Percentiles rank a stretch among this genome's conserved stretches.
These are phyloP conservation scores for Oscheius sp. DNA, from an alignment of 2,888 invertebrate species.

Conservation along the genomic window DNA sequence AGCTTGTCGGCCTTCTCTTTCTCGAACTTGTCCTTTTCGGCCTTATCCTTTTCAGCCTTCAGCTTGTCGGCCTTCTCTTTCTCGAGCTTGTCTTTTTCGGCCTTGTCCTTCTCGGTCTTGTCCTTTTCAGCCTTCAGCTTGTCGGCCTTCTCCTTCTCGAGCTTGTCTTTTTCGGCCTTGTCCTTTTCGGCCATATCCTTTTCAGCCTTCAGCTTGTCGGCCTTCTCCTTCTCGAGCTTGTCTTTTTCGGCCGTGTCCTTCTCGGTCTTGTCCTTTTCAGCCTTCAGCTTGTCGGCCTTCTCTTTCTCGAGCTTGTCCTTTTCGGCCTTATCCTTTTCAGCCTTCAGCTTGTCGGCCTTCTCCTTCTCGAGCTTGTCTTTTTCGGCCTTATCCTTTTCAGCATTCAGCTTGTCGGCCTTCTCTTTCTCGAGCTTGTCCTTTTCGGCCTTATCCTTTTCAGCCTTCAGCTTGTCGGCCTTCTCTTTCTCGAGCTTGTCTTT, in stretches of 20 bases:
- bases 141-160: constrained; percentile 15
- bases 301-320: constrained; percentile 12
- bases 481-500: constrained; percentile 25
- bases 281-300: constrained; percentile 26
- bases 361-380: constrained; percentile 17
- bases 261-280: neutral
- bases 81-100: constrained; percentile 17
- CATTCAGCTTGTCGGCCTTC: constrained; percentile 5
- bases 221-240: constrained; percentile 26
- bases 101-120: constrained; percentile 22
- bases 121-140: constrained; percentile 27
- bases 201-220: constrained; percentile 28
- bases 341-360: constrained; percentile 21
- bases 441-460: constrained; percentile 12
- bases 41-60: constrained; percentile 19
- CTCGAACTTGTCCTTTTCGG: constrained; percentile 23
- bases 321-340: constrained; percentile 27
- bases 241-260: neutral
- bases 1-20: constrained; percentile 15
- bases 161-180: constrained; percentile 16
- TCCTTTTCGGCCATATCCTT: constrained; percentile 18
- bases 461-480: constrained; percentile 21
- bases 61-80: constrained; percentile 27
- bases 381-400: neutral
- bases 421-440: constrained; percentile 22